phyloP scores from a whole-genome alignment of 2,113 vertebrate species.

The Vombatus ursinus region DNA sequence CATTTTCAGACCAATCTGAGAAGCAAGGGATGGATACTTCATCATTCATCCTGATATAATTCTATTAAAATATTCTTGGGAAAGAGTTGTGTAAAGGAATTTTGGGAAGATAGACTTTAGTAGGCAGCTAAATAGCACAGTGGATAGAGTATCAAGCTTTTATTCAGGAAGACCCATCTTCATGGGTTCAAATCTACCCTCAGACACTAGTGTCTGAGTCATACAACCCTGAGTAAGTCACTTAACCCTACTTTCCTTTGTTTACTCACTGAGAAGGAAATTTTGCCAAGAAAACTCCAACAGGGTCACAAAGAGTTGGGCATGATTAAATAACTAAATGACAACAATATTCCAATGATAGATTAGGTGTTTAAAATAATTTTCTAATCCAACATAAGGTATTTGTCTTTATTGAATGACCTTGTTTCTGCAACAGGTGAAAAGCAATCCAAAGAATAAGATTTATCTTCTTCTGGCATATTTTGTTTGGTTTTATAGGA shows the following conservation, averaged over 20 bases:
- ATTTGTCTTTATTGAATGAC: not conserved
- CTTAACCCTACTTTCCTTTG: no score
- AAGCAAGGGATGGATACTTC: not conserved
- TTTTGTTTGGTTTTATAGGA: not conserved
- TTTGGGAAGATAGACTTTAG: not conserved
- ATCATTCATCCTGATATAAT: not conserved
- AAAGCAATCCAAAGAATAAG: not conserved
- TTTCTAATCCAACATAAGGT: not conserved
- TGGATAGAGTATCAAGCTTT: not conserved
- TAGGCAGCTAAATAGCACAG: not conserved
- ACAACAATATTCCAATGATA: not conserved
- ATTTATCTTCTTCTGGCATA: no score
- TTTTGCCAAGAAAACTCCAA: no score
- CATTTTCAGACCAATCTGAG: not conserved
- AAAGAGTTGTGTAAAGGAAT: not conserved
- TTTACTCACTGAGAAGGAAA: no score
- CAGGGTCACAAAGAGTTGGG: no score
- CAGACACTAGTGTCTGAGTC: not conserved
- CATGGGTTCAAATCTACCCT: not conserved
- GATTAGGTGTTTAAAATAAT: not conserved
- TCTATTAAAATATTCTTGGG: not conserved
- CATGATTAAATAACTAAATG: no score
- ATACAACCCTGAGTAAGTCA: no score
- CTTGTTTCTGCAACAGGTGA: not conserved
- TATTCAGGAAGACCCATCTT: not conserved